These are phyloP conservation scores for Hyppa rectilinea DNA, from an alignment of 2,888 invertebrate species.

Conservation along the genomic window DNA sequence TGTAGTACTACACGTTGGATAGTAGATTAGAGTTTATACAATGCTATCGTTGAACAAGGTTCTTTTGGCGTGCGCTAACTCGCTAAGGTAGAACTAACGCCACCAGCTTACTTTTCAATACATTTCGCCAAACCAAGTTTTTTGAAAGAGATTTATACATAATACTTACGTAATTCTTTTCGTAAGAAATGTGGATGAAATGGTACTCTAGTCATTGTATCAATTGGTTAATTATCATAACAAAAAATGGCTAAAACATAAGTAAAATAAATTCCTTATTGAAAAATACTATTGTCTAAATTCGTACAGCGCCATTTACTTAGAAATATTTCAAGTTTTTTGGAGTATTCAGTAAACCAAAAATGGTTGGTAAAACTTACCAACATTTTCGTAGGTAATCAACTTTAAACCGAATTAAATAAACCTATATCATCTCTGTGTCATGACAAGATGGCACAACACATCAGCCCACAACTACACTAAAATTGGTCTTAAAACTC, in stretches of 20 bases:
- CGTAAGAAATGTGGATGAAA: slow-evolving; percentile 14
- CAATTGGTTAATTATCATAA: background rate
- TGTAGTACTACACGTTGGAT: background rate
- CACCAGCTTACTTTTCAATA: background rate
- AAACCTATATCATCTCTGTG: background rate
- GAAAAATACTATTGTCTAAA: background rate
- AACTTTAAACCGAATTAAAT: background rate
- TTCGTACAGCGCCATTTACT: slow-evolving; percentile 28
- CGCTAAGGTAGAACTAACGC: background rate
- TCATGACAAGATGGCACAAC: background rate
- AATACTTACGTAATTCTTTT: slow-evolving; percentile 25
- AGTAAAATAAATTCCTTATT: background rate
- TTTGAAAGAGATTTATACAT: background rate
- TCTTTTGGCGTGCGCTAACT: background rate
- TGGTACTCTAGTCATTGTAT: background rate
- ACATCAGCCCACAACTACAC: background rate
- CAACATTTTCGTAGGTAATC: background rate
- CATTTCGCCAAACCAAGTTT: background rate
- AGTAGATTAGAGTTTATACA: background rate
- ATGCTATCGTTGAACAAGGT: background rate
- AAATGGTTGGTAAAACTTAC: background rate
- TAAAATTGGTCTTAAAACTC: background rate
- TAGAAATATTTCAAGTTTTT: no score
- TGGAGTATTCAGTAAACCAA: background rate
- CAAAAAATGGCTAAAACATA: background rate